Percentiles rank a stretch among this genome's conserved stretches.
Conservation (phyloP, 2,113 vertebrate species). For the Toxostoma redivivum region DNA sequence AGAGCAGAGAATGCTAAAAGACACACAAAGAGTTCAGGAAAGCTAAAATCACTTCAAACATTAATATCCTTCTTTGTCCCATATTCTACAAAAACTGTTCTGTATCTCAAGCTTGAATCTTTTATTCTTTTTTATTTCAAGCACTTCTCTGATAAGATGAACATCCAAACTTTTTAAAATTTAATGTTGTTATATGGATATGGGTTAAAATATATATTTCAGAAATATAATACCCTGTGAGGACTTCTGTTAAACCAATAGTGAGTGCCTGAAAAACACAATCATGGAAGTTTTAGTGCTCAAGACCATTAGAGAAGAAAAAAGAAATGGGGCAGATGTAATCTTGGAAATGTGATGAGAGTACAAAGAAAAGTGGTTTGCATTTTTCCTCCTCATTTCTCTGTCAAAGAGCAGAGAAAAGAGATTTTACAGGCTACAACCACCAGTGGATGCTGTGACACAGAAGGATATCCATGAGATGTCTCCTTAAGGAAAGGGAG, state of each 20-base stretch:
- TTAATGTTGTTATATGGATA: background rate
- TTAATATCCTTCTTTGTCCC: conserved; percentile 26
- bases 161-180: conserved; percentile 6
- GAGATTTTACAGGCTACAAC: background rate
- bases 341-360: background rate
- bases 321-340: background rate
- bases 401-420: background rate
- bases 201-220: background rate
- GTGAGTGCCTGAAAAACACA: background rate
- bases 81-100: background rate
- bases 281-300: background rate
- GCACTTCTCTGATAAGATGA: conserved; percentile 22
- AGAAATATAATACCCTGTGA: background rate
- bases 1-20: conserved; percentile 4
- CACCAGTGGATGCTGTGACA: background rate
- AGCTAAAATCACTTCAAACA: conserved; percentile 49
- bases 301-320: background rate
- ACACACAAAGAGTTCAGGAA: conserved; percentile 29
- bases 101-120: conserved; percentile 8
- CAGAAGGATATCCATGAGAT: background rate
- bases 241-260: background rate
- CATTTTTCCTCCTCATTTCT: background rate
- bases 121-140: conserved; percentile 47
- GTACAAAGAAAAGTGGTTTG: background rate
- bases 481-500: background rate